Evolutionary conservation across 2,113 vertebrate genomes (phyloP).

Genomic region (Amphiprion ocellaris): DNA sequence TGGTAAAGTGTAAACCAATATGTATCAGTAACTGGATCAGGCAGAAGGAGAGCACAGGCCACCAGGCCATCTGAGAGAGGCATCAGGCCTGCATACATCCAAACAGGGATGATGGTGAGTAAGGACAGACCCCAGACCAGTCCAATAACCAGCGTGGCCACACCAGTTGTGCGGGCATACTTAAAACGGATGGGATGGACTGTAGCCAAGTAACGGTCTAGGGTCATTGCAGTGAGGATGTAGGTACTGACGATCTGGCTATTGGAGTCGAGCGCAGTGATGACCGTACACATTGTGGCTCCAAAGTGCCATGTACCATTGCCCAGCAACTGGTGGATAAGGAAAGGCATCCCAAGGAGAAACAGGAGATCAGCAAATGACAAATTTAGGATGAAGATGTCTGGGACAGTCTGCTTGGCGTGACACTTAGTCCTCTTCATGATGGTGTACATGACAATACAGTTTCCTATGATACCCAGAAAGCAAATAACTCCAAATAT

Average conservation of each 20-base stretch:
- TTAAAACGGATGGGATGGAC: slow-evolving; percentile 90
- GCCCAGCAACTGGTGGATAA: slow-evolving; percentile 91
- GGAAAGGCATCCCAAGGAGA: slow-evolving; percentile 90
- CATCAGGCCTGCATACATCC: slow-evolving; percentile 90
- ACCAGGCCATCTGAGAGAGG: slow-evolving; percentile 84
- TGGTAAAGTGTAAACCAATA: slow-evolving; percentile 93
- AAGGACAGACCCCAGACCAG: slow-evolving; percentile 88
- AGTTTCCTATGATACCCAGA: slow-evolving; percentile 88
- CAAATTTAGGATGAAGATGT: slow-evolving; percentile 90
- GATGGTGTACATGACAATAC: slow-evolving; percentile 89
- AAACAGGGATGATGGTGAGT: slow-evolving; percentile 88
- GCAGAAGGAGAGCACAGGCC: slow-evolving; percentile 88
- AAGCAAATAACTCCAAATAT: slow-evolving; percentile 90
- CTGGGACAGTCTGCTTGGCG: slow-evolving; percentile 87
- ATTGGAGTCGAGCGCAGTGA: slow-evolving; percentile 88
- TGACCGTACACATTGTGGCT: slow-evolving; percentile 86
- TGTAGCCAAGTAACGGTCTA: slow-evolving; percentile 89
- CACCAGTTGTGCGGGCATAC: slow-evolving; percentile 83
- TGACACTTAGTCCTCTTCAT: slow-evolving; percentile 87
- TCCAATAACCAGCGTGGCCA: slow-evolving; percentile 82
- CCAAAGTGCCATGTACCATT: slow-evolving; percentile 90
- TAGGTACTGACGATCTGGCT: slow-evolving; percentile 92
- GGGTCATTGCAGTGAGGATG: slow-evolving; percentile 89
- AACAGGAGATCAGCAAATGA: slow-evolving; percentile 90
- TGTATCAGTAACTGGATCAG: slow-evolving; percentile 84